Base-by-base conservation (phyloP, 1,140 invertebrate genomes). In the Drosophila santomea region DNA sequence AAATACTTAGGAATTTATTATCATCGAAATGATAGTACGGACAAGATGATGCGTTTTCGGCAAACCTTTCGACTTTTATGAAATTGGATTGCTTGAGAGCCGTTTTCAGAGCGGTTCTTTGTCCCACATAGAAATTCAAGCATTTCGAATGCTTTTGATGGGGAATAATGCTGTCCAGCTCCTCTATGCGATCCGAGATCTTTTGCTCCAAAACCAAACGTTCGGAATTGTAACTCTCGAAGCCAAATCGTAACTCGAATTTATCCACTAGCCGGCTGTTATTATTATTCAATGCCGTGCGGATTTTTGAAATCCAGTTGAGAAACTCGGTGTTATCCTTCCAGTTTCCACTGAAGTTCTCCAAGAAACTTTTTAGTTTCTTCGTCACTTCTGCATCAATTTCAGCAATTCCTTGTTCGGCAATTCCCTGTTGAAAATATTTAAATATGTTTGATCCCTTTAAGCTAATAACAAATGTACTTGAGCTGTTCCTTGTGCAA, bases 241-340 rank as follows among this genome's bases (percentile, higher is more conserved):
- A 48, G 23, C 7, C n/a, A 48, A 4, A 28, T 28, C 6, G 6
- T 4, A 48, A 1, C 3, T n/a, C 14, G 14, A 48, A 48, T 7
- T 48, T 48, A 0, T 48, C 14, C 1, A 12, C 23, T 4, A 48
- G 14, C 0, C 3, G 3, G 25, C 23, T 48, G 1, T 4, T 28
- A n/a, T 48, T 48, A 10, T 28, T 32, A 0, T n/a, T 32, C 23
- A 48, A 25, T 25, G 3, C 47, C 7, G 14, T 3, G 1, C 47
- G 47, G 8, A 48, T 48, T 48, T n/a, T 48, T 7, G 23, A 2
- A n/a, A 48, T 48, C 47, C 47, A 48, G 47, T 48, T 48, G 47
- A 48, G 47, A 4, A 48, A 28, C 47, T 48, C 47, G 0, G 47
- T 25, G 47, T 48, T 48, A 4, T 48, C 14, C 47, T 32, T 25